phyloP scores from a whole-genome alignment of 2,888 invertebrate species.

The Calameuta filiformis region DNA sequence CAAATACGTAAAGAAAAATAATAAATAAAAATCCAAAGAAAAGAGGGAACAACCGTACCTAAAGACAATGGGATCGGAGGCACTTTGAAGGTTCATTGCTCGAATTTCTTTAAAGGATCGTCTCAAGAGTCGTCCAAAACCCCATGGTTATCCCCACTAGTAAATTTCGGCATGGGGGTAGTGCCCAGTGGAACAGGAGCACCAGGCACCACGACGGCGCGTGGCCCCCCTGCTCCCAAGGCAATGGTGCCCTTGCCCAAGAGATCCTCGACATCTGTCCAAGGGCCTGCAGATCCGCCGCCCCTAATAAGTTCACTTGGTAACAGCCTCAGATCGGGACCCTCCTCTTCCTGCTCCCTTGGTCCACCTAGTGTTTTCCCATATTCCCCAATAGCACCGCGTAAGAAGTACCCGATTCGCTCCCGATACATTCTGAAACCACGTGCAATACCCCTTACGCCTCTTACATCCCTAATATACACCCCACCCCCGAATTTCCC shows the following conservation, averaged over 20 bases:
- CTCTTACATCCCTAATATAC: no score
- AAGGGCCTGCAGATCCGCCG: slow-evolving; percentile 40
- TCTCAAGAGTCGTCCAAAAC: slow-evolving; percentile 46
- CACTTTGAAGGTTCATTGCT: background rate
- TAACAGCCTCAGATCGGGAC: slow-evolving; percentile 46
- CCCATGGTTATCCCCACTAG: slow-evolving; percentile 50
- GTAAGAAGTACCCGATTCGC: background rate
- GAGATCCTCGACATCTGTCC: slow-evolving; percentile 58
- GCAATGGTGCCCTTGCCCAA: slow-evolving; percentile 35
- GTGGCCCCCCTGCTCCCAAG: slow-evolving; percentile 18
- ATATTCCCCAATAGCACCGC: background rate
- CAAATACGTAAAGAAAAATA: background rate
- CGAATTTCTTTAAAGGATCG: slow-evolving; percentile 17
- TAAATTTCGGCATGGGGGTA: background rate
- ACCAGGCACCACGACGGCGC: no score
- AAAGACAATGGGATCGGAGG: background rate
- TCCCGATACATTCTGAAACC: background rate
- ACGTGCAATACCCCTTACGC: background rate
- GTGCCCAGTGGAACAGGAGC: background rate
- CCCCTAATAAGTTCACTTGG: slow-evolving; percentile 54
- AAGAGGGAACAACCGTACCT: background rate
- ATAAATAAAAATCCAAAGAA: background rate
- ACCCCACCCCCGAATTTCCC: no score
- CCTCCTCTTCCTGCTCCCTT: slow-evolving; percentile 3
- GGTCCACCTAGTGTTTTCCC: background rate